phyloP scores from a whole-genome alignment of 2,113 vertebrate genomes.

The Herpetotheres cachinnans region DNA sequence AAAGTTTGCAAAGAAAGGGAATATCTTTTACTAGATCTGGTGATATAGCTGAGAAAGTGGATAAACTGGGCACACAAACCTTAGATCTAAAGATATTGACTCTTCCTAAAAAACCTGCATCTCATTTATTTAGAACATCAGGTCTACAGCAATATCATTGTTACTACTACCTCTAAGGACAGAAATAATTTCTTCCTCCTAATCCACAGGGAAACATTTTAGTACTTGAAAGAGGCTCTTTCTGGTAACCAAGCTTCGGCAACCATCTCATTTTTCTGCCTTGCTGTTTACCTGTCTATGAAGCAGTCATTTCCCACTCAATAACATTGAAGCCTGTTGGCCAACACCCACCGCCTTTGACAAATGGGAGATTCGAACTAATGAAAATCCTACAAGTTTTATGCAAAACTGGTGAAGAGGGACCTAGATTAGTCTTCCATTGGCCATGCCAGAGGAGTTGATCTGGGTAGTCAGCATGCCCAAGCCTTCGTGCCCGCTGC shows the following conservation, averaged over 20 bases:
- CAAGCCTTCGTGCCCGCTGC: neutral
- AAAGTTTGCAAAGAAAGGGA: neutral
- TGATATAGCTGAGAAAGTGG: neutral
- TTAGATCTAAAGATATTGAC: neutral
- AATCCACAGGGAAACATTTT: neutral
- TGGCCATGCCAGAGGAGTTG: neutral
- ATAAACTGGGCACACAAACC: neutral
- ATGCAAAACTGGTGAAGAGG: neutral
- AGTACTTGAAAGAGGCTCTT: neutral
- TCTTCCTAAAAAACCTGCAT: neutral
- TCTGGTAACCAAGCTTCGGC: neutral
- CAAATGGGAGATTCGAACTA: neutral
- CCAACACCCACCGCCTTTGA: neutral
- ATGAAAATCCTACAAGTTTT: neutral
- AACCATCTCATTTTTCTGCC: neutral
- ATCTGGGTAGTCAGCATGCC: neutral
- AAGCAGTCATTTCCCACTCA: neutral
- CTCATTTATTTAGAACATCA: neutral
- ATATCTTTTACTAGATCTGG: neutral
- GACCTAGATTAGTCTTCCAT: neutral
- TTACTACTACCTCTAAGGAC: neutral
- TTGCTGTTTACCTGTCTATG: neutral
- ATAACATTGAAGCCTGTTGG: neutral
- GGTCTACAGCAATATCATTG: neutral
- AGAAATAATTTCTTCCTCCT: neutral